Evolutionary conservation across 2,113 vertebrate genomes (phyloP), one percentile per base, ranked within the genome.

Genomic region (Alethe diademata): DNA sequence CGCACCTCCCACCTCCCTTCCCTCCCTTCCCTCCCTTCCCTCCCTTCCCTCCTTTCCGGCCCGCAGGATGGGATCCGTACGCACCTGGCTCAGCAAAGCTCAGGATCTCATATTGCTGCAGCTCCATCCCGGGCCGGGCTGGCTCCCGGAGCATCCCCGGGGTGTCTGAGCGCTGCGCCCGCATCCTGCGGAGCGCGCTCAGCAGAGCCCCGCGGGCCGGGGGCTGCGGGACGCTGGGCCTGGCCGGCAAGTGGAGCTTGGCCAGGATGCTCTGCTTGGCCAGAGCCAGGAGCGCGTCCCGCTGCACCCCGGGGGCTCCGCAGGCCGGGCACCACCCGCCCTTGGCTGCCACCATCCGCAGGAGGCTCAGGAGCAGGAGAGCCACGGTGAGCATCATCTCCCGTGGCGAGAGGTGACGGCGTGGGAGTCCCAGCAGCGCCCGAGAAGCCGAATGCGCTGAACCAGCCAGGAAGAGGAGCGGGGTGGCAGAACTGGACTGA

Each of bases 41-140:
- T 40, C 11, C 26, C 18, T 28, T 19, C 48, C 28, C 26, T n/a
- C 16, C 31, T 15, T n/a, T 51, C 57, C 33, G 47, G 1, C 8
- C 33, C 58, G 0, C 31, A 3, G 57, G 16, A 2, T 1, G 19
- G 19, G 78, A 19, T 25, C 76, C 24, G 5, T 19, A 97, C 99
- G 93, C 97, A 99, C 99, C 98, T 96, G 97, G 82, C 92, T 99
- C 97, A 2, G 99, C 99, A 95, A 99, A 99, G 97, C 98, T 99
- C 96, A 99, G 97, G 78, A 99, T 98, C 96, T 99, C 98, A 92
- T 99, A 99, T 6, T 98, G 98, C 93, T 98, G 98, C 69, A 97
- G 98, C 60, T 94, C 97, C 35, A 19, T 29, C 19, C 61, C 92
- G 1, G 88, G 50, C 61, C 4, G 92, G 97, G 12, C 95, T 8